Evolutionary conservation across 2,888 invertebrate genomes (phyloP), one percentile per base, ranked within the genome.

Genomic region (Cryptocephalus moraei): DNA sequence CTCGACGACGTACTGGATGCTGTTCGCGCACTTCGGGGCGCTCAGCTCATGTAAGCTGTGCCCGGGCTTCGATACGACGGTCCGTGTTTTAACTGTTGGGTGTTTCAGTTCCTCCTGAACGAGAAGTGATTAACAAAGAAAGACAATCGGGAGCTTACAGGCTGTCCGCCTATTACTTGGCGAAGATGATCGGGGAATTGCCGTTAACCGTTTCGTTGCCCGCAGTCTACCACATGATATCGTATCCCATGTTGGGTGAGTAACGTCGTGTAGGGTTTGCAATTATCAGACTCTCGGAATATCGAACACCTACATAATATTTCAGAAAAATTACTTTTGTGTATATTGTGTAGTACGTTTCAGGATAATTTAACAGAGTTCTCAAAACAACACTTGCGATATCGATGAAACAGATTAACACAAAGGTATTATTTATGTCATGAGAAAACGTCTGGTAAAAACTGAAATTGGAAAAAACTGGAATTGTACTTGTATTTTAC

Each of bases 1-100:
- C 70, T 84, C 84, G 49, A 83, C 84, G 44, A 85, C 84, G 22
- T 86, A 87, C 64, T 87, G 87, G 86, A 86, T 86, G 82, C 73
- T 88, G 49, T 84, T 84, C 64, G 83, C 86, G 12, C 77, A 85
- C 57, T 86, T 88, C 62, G 84, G 85, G 55, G 84, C 86, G 43
- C 75, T 88, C 34, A 82, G 82, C 65, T 83, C 87, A 66, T 87
- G 86, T 86, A 69, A 80, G 83, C 78, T 31, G 12, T 11, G 6
- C 22, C 78, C 14, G 12, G 2, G 6, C 22, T 22, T 22, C 22
- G 22, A 22, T 2, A 22, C 22, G 22, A 22, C 3, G 22, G 22
- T 22, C 6, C 6, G 22, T 22, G 22, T 6, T 22, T n/a, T 47
- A 43, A 31, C 8, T 22, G 1, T 42, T 6, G 36, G 32, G n/a